Evolutionary conservation across 2,888 invertebrate genomes (phyloP), one percentile per base, ranked within the genome.

Genomic region (Allygus modestus): DNA sequence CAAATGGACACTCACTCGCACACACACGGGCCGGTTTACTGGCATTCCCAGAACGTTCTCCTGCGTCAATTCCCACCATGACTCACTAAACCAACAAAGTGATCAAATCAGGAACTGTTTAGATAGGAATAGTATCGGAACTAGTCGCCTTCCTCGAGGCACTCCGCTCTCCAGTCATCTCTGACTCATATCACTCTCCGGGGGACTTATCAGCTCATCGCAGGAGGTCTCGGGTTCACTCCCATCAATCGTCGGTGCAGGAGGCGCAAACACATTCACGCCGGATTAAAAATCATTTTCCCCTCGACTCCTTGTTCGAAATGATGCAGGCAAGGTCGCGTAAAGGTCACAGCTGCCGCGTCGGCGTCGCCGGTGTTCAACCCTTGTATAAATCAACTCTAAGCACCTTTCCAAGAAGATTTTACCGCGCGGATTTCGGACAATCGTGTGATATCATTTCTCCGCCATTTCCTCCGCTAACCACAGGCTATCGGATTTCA

Each of bases 201-300:
- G 77, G 77, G 46, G 77, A 46, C 71, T 71, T 20, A 41, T 77
- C 51, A 41, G 2, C n/a, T 73, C 73, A 23, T 73, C 73, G 73
- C 41, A 43, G 73, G 73, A 77, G 77, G 46, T 43, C 46, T n/a
- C 20, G 77, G 51, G 77, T 46, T 77, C 77, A 77, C 1, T 46
- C 77, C 37, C 77, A 77, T 77, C 77, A 77, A 77, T 46, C 43
- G 20, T 46, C 28, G 28, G 23, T 37, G 77, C 46, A 26, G 43
- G 73, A 75, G 73, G 73, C 73, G 73, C 73, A 75, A 77, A 77
- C 77, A 71, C 77, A 77, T 77, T 77, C 77, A 77, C 77, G 77
- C 41, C 46, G 41, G 28, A 77, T 77, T 77, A 46, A 77, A 77
- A 77, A 77, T 46, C 37, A 77, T 46, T 77, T 46, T 46, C 77